A percentile compares a stretch with the other conserved stretches of the same genome.
These are phyloP conservation scores for Lutjanus erythropterus DNA, from an alignment of 2,113 vertebrate genomes.

Conservation along the genomic window DNA sequence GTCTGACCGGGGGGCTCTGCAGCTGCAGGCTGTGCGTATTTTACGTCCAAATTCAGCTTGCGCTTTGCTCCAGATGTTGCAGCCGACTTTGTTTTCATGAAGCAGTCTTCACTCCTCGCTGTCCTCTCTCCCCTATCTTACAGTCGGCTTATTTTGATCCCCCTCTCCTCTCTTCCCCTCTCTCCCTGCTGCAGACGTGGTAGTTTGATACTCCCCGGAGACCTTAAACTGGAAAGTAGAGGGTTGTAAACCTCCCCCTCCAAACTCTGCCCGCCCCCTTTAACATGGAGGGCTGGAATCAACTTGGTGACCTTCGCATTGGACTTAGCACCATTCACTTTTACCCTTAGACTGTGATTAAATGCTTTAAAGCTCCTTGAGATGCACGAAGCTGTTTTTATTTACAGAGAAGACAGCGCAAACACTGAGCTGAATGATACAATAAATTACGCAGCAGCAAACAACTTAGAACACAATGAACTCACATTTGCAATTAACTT, in stretches of 20 bases:
- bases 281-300: conserved; percentile 50
- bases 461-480: neutral
- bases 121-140: conserved; percentile 28
- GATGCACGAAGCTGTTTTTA: conserved; percentile 1
- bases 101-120: conserved; percentile 41
- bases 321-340: conserved; percentile 11
- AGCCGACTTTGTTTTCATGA: conserved; percentile 45
- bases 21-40: conserved; percentile 23
- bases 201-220: conserved; percentile 71
- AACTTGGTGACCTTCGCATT: conserved; percentile 71
- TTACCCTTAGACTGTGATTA: conserved; percentile 3
- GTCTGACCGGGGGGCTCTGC: conserved; percentile 1
- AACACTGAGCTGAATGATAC: neutral
- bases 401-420: neutral
- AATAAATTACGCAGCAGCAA: neutral
- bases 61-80: conserved; percentile 64
- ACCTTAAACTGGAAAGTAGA: conserved; percentile 63
- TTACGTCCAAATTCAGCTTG: conserved; percentile 42
- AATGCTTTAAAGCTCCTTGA: conserved; percentile 3
- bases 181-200: conserved; percentile 81
- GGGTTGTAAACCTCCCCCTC: conserved; percentile 60
- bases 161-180: conserved; percentile 51
- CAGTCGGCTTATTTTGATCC: conserved; percentile 55
- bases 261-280: conserved; percentile 68
- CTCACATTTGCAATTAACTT: neutral